These are phyloP conservation scores for Aradophagus sp. DNA, from an alignment of 1,140 invertebrate genomes.

Conservation along the genomic window DNA sequence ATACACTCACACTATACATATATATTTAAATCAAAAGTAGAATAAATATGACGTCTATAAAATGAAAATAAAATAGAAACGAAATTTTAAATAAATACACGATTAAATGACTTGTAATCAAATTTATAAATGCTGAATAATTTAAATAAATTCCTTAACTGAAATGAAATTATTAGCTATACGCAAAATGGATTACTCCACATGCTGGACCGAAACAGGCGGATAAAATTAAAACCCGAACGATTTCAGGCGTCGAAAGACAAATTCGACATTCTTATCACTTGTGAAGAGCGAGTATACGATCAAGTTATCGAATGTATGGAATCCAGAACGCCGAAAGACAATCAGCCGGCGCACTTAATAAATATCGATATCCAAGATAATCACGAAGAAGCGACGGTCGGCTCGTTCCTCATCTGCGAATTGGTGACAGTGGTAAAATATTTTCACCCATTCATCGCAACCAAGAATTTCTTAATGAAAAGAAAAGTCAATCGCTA, in stretches of 20 bases:
- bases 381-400: slow-evolving; percentile 99
- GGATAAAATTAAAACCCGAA: slow-evolving; percentile 96
- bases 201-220: slow-evolving; percentile 97
- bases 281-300: slow-evolving; percentile 98
- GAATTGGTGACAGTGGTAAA: slow-evolving; percentile 92
- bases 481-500: no score
- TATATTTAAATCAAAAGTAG: no score
- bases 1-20: no score
- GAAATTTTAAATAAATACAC: no score
- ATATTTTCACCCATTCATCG: no score
- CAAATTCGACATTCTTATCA: slow-evolving; percentile 97
- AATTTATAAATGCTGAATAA: no score
- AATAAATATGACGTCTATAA: no score
- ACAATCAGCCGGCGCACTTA: slow-evolving; percentile 93
- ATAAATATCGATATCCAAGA: slow-evolving; percentile 99
- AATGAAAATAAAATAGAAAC: no score
- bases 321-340: slow-evolving; percentile 81
- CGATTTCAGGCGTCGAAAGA: slow-evolving; percentile 93
- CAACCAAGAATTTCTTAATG: not conserved
- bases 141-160: no score
- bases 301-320: slow-evolving; percentile 92
- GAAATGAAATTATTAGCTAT: slow-evolving; percentile 80
- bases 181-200: slow-evolving; percentile 99
- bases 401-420: slow-evolving; percentile 98
- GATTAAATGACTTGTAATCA: no score